Evolutionary conservation across 2,797 vertebrate species (phyloP), one percentile per base, ranked within the genome.

Genomic region (Limosa lapponica): DNA sequence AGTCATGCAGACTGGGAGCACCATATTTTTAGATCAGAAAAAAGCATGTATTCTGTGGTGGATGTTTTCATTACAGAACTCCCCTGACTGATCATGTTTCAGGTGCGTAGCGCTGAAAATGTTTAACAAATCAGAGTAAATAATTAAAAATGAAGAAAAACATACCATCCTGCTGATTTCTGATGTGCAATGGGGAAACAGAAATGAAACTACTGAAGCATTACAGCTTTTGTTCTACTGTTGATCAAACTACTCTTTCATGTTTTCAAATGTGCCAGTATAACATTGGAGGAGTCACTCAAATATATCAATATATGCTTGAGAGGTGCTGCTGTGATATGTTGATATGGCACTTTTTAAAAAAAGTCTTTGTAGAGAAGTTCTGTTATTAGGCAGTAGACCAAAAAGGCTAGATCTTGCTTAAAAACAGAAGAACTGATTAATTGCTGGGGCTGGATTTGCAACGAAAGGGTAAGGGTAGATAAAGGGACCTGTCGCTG

Each of bases 111-210:
- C 80, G 79, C 83, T 95, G 86, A 93, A 94, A 96, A 74, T 2
- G 1, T 88, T 94, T 94, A 89, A 70, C 52, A 90, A 96, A 96
- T 96, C 32, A 30, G 86, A 85, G 64, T 69, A 90, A 89, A 88
- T 93, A 97, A 95, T 97, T 96, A 95, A 87, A 95, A 92, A 82
- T 89, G 16, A 72, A 82, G 87, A 57, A 90, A 91, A 87, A 73
- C 48, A 46, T 85, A 78, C 71, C 25, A 54, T 65, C 78, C 75
- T 82, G 48, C 86, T 96, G 94, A 65, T 96, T 96, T 96, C 73
- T 92, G 74, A 80, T 62, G 75, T 80, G 65, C 85, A 75, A 16
- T 61, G 62, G 93, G 90, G 82, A 87, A 89, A 82, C 74, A 84
- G 91, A 91, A 91, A 71, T 54, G 66, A 86, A 64, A 73, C 48